Evolutionary conservation across 2,888 invertebrate genomes (phyloP).

Genomic region (Morpho achilles): DNA sequence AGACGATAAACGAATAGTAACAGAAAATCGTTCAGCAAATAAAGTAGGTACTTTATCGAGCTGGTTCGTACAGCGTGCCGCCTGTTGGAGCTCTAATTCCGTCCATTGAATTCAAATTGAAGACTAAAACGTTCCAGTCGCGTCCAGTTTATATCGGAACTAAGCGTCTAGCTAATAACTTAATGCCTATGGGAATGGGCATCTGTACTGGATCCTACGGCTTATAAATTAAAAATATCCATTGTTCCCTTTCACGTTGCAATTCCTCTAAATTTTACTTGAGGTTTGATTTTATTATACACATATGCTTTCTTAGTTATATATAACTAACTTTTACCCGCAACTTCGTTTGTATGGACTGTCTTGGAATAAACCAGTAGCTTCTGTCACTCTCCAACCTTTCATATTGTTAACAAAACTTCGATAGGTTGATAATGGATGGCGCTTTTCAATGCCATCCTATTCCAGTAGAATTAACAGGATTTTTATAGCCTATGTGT

Average conservation of each 20-base stretch:
- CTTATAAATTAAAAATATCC: conserved; percentile 39
- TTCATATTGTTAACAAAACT: no score
- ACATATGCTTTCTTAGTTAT: conserved; percentile 5
- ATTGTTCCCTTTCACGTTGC: conserved; percentile 32
- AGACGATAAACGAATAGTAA: conserved; percentile 8
- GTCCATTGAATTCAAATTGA: conserved; percentile 75
- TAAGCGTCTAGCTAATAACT: conserved; percentile 70
- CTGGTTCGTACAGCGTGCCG: conserved; percentile 44
- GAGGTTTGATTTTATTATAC: conserved; percentile 38
- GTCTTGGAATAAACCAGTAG: no score
- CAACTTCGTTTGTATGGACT: no score
- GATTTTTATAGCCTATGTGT: no score
- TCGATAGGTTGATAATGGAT: no score
- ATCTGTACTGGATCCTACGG: conserved; percentile 42
- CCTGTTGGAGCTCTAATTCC: conserved; percentile 52
- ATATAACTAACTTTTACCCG: no score
- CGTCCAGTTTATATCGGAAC: conserved; percentile 55
- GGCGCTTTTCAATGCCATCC: no score
- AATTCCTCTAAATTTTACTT: conserved; percentile 35
- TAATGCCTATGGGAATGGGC: conserved; percentile 70
- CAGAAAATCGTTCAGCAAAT: conserved; percentile 15
- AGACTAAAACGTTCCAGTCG: conserved; percentile 62
- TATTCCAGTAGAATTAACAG: no score
- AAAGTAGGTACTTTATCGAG: conserved; percentile 15
- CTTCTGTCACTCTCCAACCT: no score